Conservation (phyloP, 2,797 vertebrate genomes). For the Anguilla obscura region DNA sequence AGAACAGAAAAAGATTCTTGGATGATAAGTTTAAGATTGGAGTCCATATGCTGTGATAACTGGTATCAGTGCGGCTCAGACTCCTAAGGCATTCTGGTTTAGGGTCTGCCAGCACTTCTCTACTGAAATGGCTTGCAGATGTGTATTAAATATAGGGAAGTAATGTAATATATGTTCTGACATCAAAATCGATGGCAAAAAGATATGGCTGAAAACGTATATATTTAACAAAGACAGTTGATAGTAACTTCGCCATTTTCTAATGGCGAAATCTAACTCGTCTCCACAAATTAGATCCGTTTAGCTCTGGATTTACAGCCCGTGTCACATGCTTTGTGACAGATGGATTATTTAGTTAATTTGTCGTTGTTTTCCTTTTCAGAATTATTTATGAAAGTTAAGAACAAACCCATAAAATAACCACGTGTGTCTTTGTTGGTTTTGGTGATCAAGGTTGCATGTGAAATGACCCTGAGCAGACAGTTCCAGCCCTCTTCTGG, state of each 20-base stretch:
- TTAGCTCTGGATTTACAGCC: background rate
- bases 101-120: conserved; percentile 1
- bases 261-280: background rate
- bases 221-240: background rate
- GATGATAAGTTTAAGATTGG: background rate
- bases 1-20: background rate
- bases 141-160: background rate
- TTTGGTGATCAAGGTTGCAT: background rate
- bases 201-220: background rate
- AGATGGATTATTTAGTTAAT: conserved; percentile 4
- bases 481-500: conserved; percentile 38
- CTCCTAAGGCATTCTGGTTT: background rate
- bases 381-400: background rate
- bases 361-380: background rate
- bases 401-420: background rate
- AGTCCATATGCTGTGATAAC: background rate
- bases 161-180: background rate
- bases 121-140: conserved; percentile 13
- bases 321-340: background rate
- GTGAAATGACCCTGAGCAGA: background rate
- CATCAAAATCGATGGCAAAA: conserved; percentile 14
- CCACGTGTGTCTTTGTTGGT: background rate
- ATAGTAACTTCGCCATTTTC: background rate
- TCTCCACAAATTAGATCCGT: background rate
- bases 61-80: conserved; percentile 3